Evolutionary conservation across 2,888 invertebrate species (phyloP).

Genomic region (Lepidocyrtinus sp.): DNA sequence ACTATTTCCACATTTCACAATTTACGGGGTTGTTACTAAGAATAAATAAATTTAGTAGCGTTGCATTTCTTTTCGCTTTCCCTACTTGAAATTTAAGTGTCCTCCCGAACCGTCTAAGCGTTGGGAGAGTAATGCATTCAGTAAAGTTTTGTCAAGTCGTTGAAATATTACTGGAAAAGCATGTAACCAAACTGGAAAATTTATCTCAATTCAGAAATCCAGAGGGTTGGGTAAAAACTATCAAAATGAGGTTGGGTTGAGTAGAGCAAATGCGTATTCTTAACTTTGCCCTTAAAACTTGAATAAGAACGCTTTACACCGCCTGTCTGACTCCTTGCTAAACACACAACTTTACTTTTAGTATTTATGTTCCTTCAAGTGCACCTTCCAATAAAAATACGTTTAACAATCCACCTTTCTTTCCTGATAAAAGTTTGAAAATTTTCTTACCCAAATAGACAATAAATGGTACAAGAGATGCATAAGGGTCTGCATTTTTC

Average conservation of each 20-base stretch:
- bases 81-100: background rate
- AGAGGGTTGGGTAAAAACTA: slow-evolving; percentile 30
- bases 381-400: background rate
- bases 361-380: slow-evolving; percentile 8
- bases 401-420: background rate
- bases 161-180: slow-evolving; percentile 55
- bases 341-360: background rate
- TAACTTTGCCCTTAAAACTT: background rate
- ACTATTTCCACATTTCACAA: too few species aligned
- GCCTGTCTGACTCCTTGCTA: background rate
- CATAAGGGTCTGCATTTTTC: background rate
- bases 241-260: background rate
- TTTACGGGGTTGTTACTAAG: background rate
- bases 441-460: background rate
- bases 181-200: slow-evolving; percentile 50
- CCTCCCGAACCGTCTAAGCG: background rate
- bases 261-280: background rate
- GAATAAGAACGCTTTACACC: background rate
- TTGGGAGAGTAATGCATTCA: slow-evolving; percentile 12
- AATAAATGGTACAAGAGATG: background rate
- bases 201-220: slow-evolving; percentile 63
- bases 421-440: background rate
- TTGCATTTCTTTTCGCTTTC: background rate
- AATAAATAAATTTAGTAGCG: background rate
- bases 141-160: slow-evolving; percentile 55